A percentile compares a stretch with the other conserved stretches of the same genome.
These are phyloP conservation scores for Hippocampus abdominalis DNA, from an alignment of 2,113 vertebrate genomes.

Conservation along the genomic window DNA sequence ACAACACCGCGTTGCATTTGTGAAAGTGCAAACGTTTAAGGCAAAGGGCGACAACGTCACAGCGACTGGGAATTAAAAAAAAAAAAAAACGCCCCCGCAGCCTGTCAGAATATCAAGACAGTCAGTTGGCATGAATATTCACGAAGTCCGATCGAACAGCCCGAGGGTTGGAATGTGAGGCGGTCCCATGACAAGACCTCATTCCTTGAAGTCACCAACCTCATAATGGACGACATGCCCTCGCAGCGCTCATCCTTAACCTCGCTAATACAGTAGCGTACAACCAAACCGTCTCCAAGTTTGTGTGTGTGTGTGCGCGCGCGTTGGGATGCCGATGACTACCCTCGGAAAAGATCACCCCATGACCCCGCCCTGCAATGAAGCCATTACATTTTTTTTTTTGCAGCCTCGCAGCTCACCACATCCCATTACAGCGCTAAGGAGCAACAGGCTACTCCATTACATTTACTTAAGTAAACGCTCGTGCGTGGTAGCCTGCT, in stretches of 20 bases:
- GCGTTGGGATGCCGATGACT: neutral
- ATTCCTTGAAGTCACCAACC: conserved; percentile 34
- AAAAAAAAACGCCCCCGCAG: neutral
- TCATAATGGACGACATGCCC: conserved; percentile 21
- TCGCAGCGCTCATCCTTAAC: conserved; percentile 50
- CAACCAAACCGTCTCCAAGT: conserved; percentile 55
- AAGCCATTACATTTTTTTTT: neutral
- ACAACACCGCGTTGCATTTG: neutral
- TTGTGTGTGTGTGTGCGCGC: neutral
- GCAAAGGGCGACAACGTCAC: neutral
- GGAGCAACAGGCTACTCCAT: no score
- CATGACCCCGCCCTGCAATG: neutral
- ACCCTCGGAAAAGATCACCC: neutral
- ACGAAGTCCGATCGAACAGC: neutral
- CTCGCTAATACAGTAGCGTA: conserved; percentile 43
- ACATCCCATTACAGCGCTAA: no score
- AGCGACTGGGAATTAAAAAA: neutral
- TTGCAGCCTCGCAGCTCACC: neutral
- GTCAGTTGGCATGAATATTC: neutral
- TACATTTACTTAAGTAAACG: no score
- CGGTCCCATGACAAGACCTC: conserved; percentile 6
- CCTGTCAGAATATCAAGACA: neutral
- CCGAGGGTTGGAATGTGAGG: neutral
- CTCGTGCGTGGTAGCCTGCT: no score
- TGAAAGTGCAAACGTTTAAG: neutral